Conservation (phyloP, 2,888 invertebrate species). For the Drosophila helvetica region DNA sequence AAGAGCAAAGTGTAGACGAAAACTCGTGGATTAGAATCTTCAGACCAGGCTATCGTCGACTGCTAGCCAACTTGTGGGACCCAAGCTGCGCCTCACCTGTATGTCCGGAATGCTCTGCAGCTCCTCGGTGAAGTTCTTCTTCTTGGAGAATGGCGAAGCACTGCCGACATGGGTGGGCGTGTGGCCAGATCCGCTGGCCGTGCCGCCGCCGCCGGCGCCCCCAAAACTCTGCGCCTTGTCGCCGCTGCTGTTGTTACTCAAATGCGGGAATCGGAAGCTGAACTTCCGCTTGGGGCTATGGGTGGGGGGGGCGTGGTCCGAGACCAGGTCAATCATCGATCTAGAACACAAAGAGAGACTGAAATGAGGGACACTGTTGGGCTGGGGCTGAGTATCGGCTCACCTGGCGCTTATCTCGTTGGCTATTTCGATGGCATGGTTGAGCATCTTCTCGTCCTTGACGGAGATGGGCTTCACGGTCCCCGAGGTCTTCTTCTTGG, state of each 20-base stretch:
- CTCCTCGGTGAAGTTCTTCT: conserved; percentile 95
- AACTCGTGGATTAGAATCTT: conserved; percentile 58
- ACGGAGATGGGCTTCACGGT: conserved; percentile 94
- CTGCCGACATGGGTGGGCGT: conserved; percentile 79
- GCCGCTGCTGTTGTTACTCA: conserved; percentile 75
- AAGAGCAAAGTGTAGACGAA: conserved; percentile 56
- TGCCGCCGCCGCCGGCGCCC: conserved; percentile 47
- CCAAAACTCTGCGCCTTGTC: conserved; percentile 65
- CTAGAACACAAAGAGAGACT: conserved; percentile 58
- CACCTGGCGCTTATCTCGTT: conserved; percentile 94
- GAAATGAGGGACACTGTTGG: no score
- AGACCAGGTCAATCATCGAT: conserved; percentile 87
- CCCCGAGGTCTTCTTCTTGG: conserved; percentile 83
- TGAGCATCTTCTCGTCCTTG: conserved; percentile 94
- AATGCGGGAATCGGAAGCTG: conserved; percentile 89
- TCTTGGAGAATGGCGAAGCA: conserved; percentile 82
- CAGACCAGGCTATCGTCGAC: conserved; percentile 1
- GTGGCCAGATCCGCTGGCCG: conserved; percentile 49
- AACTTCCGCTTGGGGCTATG: conserved; percentile 90
- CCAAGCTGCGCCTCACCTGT: conserved; percentile 87
- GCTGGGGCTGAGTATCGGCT: background rate
- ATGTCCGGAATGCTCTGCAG: conserved; percentile 93
- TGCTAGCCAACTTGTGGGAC: background rate
- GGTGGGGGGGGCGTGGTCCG: conserved; percentile 85
- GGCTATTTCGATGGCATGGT: conserved; percentile 96